Evolutionary conservation across 2,888 invertebrate species (phyloP).

Genomic region (Rhodophaea formosa): DNA sequence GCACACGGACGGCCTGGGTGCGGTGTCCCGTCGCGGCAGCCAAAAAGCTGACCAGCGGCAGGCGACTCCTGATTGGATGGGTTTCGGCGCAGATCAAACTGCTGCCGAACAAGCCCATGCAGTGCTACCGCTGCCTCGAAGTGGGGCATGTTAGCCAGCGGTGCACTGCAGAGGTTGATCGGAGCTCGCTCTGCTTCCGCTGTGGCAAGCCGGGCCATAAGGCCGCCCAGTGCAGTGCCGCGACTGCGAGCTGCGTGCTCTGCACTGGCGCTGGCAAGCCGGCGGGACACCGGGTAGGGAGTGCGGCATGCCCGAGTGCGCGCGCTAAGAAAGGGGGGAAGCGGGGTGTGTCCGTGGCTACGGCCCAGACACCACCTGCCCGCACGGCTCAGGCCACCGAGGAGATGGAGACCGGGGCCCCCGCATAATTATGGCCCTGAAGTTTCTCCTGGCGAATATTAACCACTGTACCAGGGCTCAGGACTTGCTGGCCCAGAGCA

Average conservation of each 20-base stretch:
- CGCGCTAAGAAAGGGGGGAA: too few relatives aligned
- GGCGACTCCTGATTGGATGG: not conserved
- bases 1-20: not conserved
- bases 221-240: not conserved
- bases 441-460: conserved; percentile 2
- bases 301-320: not conserved
- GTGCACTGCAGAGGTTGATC: not conserved
- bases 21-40: not conserved
- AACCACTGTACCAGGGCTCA: conserved; percentile 8
- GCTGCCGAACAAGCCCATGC: not conserved
- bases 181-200: not conserved
- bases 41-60: not conserved
- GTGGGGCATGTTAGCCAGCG: too few relatives aligned
- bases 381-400: not conserved
- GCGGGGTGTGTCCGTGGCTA: not conserved
- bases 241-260: not conserved
- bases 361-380: not conserved
- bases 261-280: not conserved
- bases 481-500: not conserved
- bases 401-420: not conserved
- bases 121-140: not conserved
- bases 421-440: not conserved
- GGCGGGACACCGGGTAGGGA: not conserved
- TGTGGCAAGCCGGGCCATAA: not conserved
- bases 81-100: not conserved